These are phyloP conservation scores for Gambusia yucatana DNA, from an alignment of 2,797 vertebrate species.

Conservation along the genomic window DNA sequence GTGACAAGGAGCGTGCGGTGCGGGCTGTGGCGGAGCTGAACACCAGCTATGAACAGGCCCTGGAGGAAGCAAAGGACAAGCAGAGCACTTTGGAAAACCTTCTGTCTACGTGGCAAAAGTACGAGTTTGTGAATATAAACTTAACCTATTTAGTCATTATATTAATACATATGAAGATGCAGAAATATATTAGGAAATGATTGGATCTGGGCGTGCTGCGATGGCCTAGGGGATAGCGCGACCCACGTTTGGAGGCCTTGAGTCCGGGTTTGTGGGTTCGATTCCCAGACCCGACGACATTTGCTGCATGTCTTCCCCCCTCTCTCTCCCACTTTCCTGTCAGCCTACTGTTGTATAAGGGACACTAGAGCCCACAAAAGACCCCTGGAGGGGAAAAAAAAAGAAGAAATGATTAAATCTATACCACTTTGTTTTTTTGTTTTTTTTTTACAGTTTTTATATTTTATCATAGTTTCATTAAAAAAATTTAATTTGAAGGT, in stretches of 20 bases:
- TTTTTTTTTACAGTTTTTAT: background rate
- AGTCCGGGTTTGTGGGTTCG: no score
- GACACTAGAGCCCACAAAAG: no score
- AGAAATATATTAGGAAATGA: background rate
- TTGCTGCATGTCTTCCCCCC: no score
- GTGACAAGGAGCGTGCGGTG: constrained; percentile 78
- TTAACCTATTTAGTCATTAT: background rate
- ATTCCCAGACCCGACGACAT: no score
- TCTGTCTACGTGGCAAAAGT: constrained; percentile 92
- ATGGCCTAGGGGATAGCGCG: no score
- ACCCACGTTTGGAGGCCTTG: no score
- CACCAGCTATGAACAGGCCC: constrained; percentile 73
- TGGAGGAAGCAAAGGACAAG: constrained; percentile 82
- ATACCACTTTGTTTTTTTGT: background rate
- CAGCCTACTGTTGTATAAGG: no score
- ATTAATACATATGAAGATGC: background rate
- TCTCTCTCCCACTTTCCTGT: no score
- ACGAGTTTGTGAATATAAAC: constrained; percentile 6
- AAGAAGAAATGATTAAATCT: background rate
- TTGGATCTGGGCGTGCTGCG: background rate
- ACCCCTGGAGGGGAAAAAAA: no score
- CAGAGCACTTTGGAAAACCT: constrained; percentile 86
- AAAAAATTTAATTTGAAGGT: background rate
- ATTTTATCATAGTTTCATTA: background rate
- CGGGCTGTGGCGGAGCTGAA: constrained; percentile 80